Conservation (phyloP, 2,888 invertebrate species). For the Tanypteryx hageni region DNA sequence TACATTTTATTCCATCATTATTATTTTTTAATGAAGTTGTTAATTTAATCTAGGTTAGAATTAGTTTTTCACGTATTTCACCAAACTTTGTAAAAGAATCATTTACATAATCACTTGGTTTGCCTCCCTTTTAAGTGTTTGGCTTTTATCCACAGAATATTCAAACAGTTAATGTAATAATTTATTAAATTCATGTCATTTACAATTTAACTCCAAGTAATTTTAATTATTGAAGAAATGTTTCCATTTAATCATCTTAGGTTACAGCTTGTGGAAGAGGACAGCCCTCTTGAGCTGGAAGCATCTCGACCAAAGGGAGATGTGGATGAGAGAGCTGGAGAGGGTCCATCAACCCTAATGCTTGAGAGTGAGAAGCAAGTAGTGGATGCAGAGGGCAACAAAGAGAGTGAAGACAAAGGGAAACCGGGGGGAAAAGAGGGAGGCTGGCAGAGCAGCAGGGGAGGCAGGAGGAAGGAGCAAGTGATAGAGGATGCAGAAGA, state of each 20-base stretch:
- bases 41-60: too few relatives aligned
- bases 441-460: background rate
- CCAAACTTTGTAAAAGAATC: too few relatives aligned
- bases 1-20: too few relatives aligned
- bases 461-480: slow-evolving; percentile 41
- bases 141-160: too few relatives aligned
- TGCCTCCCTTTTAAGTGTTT: too few relatives aligned
- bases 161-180: too few relatives aligned
- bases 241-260: background rate
- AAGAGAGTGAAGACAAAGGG: slow-evolving; percentile 48
- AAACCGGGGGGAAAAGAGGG: background rate
- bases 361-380: slow-evolving; percentile 67
- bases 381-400: slow-evolving; percentile 66
- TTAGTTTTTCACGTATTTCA: too few relatives aligned
- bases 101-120: too few relatives aligned
- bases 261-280: slow-evolving; percentile 31
- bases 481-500: slow-evolving; percentile 23
- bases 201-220: too few relatives aligned
- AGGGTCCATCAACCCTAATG: slow-evolving; percentile 65
- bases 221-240: too few relatives aligned
- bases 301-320: slow-evolving; percentile 65
- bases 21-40: too few relatives aligned
- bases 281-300: slow-evolving; percentile 44
- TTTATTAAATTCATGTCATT: too few relatives aligned
- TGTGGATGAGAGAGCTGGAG: slow-evolving; percentile 64